Conservation (phyloP, 2,888 invertebrate genomes). For the Dione juno region DNA sequence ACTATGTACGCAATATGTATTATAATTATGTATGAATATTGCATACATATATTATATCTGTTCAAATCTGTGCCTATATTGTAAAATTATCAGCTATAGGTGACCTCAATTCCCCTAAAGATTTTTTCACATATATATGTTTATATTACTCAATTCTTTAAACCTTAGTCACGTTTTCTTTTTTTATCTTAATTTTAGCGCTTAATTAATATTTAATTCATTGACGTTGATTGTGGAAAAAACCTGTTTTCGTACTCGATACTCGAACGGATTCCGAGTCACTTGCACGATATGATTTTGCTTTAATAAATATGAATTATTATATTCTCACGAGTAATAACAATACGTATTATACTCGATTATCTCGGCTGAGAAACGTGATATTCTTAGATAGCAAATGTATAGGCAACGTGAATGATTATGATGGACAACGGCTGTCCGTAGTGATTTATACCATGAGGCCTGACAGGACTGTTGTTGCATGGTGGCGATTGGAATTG, state of each 20-base stretch:
- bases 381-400: constrained; percentile 23
- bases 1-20: too few relatives aligned
- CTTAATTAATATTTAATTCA: constrained; percentile 15
- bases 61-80: neutral
- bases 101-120: neutral
- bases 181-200: neutral
- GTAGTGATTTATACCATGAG: constrained; percentile 29
- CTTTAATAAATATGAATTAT: constrained; percentile 35
- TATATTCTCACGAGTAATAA: constrained; percentile 31
- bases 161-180: neutral
- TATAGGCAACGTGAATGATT: constrained; percentile 26
- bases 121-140: neutral
- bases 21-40: neutral
- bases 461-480: constrained; percentile 22
- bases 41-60: neutral
- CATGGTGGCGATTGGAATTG: constrained; percentile 7
- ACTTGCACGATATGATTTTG: constrained; percentile 27
- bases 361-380: constrained; percentile 25
- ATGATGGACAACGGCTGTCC: constrained; percentile 46
- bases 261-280: neutral
- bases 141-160: neutral
- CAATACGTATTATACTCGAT: constrained; percentile 19
- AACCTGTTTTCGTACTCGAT: neutral
- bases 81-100: neutral
- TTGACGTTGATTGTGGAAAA: constrained; percentile 3